These are phyloP conservation scores for Drosophila santomea DNA, from an alignment of 1,140 invertebrate genomes.

Conservation along the genomic window DNA sequence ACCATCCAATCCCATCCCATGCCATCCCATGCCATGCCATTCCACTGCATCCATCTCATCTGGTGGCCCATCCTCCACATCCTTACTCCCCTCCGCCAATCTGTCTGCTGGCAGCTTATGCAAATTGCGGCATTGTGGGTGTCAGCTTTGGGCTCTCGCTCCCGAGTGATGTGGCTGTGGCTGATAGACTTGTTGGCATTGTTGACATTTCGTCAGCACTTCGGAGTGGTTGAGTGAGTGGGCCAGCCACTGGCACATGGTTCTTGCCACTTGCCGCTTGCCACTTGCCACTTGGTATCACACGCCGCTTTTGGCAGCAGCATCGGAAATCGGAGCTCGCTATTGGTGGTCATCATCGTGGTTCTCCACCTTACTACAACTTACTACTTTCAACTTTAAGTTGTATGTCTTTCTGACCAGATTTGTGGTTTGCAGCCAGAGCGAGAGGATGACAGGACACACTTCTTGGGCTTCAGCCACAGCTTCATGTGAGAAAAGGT, in stretches of 20 bases:
- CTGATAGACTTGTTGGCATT: conserved; percentile 78
- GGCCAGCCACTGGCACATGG: conserved; percentile 35
- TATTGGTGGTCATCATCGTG: conserved; percentile 35
- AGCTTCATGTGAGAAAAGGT: conserved; percentile 26
- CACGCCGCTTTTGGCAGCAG: conserved; percentile 9
- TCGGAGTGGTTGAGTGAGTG: conserved; percentile 49
- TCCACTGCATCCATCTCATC: conserved; percentile 6
- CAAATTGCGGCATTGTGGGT: conserved; percentile 79
- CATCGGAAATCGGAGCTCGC: conserved; percentile 41
- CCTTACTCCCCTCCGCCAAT: conserved; percentile 21
- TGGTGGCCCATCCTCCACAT: conserved; percentile 34
- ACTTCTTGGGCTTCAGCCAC: conserved; percentile 42
- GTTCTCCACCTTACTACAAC: background rate
- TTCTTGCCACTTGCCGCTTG: conserved; percentile 27
- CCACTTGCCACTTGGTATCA: conserved; percentile 25
- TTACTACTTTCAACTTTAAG: background rate
- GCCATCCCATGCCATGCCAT: conserved; percentile 2
- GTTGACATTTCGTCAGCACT: conserved; percentile 78
- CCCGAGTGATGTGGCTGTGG: conserved; percentile 45
- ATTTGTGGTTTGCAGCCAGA: conserved; percentile 35
- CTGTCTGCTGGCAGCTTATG: conserved; percentile 74
- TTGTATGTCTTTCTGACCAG: conserved; percentile 23
- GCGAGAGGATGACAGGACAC: conserved; percentile 17
- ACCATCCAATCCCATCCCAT: conserved; percentile 6
- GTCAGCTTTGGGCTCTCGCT: conserved; percentile 54